Evolutionary conservation across 2,113 vertebrate species (phyloP).

Genomic region (Zosterops borbonicus): DNA sequence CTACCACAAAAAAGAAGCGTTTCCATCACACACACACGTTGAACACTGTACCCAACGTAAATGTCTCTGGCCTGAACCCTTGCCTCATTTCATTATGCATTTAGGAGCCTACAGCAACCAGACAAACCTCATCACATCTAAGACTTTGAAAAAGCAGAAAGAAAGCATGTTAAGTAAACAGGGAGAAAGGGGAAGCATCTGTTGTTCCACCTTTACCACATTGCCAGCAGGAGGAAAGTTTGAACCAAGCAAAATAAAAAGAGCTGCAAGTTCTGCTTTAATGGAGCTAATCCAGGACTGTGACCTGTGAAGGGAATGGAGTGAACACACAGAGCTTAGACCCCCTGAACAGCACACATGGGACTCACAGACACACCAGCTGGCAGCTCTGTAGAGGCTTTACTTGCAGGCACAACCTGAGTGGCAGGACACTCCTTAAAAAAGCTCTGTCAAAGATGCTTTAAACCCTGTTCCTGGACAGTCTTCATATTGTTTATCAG

Average conservation of each 20-base stretch:
- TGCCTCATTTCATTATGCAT: background rate
- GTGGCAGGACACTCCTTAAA: background rate
- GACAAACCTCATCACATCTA: background rate
- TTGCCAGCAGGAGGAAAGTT: background rate
- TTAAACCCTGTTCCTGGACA: background rate
- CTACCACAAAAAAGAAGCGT: background rate
- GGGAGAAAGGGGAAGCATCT: background rate
- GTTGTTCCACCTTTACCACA: background rate
- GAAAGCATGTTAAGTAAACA: background rate
- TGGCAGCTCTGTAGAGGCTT: background rate
- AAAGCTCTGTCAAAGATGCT: background rate
- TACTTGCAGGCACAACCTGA: background rate
- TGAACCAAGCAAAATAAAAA: background rate
- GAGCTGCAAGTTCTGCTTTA: background rate
- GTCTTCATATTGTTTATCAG: background rate
- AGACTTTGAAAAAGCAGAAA: background rate
- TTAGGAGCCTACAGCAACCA: background rate
- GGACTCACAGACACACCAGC: background rate
- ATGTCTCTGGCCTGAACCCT: background rate
- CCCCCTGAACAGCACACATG: accelerated
- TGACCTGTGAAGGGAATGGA: background rate
- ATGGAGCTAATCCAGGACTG: background rate
- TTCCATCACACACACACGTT: background rate
- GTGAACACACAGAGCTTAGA: background rate
- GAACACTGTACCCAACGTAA: background rate